Percentiles rank a stretch among this genome's conserved stretches.
Conservation (phyloP, 2,888 invertebrate species). For the Aphodius sticticus region DNA sequence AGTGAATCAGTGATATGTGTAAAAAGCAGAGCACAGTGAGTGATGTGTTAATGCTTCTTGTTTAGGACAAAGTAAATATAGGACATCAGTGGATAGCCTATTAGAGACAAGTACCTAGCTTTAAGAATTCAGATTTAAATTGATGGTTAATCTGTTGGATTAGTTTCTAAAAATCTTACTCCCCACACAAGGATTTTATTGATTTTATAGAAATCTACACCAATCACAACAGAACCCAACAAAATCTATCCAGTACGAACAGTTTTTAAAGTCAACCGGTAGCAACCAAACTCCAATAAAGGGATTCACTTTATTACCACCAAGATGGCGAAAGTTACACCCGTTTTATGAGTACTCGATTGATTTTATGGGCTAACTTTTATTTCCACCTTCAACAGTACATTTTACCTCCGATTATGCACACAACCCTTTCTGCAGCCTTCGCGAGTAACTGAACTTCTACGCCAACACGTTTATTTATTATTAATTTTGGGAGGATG, state of each 20-base stretch:
- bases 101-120: too few relatives aligned
- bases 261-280: background rate
- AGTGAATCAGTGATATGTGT: too few relatives aligned
- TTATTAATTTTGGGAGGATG: background rate
- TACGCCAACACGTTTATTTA: background rate
- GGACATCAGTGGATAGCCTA: too few relatives aligned
- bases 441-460: background rate
- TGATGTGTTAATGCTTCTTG: too few relatives aligned
- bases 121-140: too few relatives aligned
- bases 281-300: background rate
- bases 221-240: background rate
- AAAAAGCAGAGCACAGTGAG: too few relatives aligned
- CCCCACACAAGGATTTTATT: too few relatives aligned
- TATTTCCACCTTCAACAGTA: background rate
- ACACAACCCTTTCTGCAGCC: background rate
- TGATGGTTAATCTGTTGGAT: too few relatives aligned
- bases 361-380: constrained; percentile 16
- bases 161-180: too few relatives aligned
- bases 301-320: background rate
- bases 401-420: background rate
- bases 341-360: constrained; percentile 27
- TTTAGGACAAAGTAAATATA: too few relatives aligned
- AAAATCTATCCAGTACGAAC: background rate
- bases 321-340: constrained; percentile 8
- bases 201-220: too few relatives aligned